Conservation (phyloP, 2,888 invertebrate species). For the Ornithoptera alexandrae region DNA sequence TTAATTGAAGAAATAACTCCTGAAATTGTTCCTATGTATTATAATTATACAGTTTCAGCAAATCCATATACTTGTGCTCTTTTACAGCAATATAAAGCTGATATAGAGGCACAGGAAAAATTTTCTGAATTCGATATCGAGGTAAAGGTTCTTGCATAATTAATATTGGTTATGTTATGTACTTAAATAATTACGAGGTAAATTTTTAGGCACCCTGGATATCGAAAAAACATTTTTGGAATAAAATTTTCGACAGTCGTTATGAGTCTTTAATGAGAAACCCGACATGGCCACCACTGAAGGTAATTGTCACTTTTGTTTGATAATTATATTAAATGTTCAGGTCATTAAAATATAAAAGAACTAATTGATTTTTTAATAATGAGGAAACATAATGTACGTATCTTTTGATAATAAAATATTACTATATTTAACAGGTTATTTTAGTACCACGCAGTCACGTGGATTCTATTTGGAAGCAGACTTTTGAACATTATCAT, state of each 20-base stretch:
- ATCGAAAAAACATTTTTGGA: slow-evolving; percentile 57
- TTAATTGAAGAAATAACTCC: slow-evolving; percentile 48
- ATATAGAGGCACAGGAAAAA: slow-evolving; percentile 56
- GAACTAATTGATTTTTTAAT: no score
- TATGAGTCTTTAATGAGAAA: slow-evolving; percentile 68
- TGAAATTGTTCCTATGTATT: slow-evolving; percentile 32
- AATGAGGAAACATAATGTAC: background rate
- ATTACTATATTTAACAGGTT: slow-evolving; percentile 46
- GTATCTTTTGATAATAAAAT: background rate
- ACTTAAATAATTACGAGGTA: background rate
- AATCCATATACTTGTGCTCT: slow-evolving; percentile 44
- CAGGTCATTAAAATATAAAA: background rate
- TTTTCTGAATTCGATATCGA: slow-evolving; percentile 61
- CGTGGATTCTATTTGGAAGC: slow-evolving; percentile 63
- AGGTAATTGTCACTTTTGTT: slow-evolving; percentile 43
- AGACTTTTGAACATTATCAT: slow-evolving; percentile 58
- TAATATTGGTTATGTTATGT: background rate
- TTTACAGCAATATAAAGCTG: slow-evolving; percentile 44
- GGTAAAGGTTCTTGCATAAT: slow-evolving; percentile 40
- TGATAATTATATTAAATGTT: background rate
- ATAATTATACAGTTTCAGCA: slow-evolving; percentile 45
- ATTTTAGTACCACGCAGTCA: slow-evolving; percentile 61
- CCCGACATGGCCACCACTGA: slow-evolving; percentile 63
- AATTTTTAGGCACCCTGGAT: slow-evolving; percentile 57
- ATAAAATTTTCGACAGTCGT: slow-evolving; percentile 60